These are phyloP conservation scores for Thymallus thymallus DNA, from an alignment of 2,113 vertebrate species.

Conservation along the genomic window DNA sequence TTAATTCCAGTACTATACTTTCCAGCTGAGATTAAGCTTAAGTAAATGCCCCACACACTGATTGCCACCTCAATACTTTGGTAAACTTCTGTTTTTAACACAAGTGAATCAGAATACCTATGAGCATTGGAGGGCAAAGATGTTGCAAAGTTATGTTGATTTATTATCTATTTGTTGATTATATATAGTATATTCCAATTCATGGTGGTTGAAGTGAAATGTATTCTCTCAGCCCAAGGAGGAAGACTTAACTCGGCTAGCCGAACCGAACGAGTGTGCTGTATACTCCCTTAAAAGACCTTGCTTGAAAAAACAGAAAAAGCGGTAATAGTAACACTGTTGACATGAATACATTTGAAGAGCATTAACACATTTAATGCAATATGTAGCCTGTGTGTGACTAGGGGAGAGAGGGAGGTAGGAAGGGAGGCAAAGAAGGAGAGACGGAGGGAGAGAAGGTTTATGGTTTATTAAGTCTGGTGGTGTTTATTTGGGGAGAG, in stretches of 20 bases:
- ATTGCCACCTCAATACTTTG: background rate
- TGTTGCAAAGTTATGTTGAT: too few relatives aligned
- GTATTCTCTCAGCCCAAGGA: too few relatives aligned
- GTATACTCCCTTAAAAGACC: too few relatives aligned
- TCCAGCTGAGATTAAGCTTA: background rate
- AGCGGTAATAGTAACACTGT: too few relatives aligned
- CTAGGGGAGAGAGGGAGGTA: background rate
- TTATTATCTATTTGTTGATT: too few relatives aligned
- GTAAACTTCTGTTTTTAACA: background rate
- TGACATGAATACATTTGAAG: background rate
- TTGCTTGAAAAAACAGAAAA: too few relatives aligned
- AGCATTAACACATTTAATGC: background rate
- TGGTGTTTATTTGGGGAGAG: conserved; percentile 11
- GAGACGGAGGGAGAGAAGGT: background rate
- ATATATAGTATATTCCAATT: too few relatives aligned
- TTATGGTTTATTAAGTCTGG: conserved; percentile 11
- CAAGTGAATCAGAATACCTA: background rate
- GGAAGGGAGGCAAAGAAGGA: background rate
- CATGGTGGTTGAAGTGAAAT: too few relatives aligned
- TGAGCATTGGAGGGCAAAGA: background rate
- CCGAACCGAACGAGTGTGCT: too few relatives aligned
- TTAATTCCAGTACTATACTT: too few relatives aligned
- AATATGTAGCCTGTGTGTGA: background rate
- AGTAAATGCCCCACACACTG: background rate
- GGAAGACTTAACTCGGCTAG: too few relatives aligned